Base-by-base conservation (phyloP, 37 sponge, comb jelly and placozoan species). In the Chondrilla cf. caribensis region DNA sequence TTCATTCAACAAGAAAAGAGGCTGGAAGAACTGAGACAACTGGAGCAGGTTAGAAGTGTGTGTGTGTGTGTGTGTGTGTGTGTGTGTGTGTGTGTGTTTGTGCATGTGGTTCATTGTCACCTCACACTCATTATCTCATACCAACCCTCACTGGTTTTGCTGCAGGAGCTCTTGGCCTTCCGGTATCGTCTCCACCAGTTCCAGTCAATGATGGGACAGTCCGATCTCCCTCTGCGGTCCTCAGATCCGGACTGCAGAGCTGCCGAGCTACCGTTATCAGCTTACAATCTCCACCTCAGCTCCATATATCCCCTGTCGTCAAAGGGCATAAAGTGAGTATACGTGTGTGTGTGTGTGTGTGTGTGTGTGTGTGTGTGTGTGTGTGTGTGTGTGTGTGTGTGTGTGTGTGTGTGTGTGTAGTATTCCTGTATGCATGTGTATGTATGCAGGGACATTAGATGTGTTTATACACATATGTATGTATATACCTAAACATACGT, bases 1-100 rank as follows among this genome's bases (percentile, higher is more conserved):
- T 81, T 93, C 35, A 80, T 89, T 18, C 72, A 89, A 51, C 94
- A 93, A 84, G 94, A 89, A 39, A 55, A 82, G 11, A 39, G 87
- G 29, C 65, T 82, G 41, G 68, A 58, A 62, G 26, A 73, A 37
- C 42, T 93, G 41, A 76, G 60, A 6, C 57, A 70, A 29, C 82
- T 93, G 38, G 60, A 78, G 57, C 65, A 89, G 32, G 79, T 68
- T 31, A 68, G 70, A n/a, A n/a, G n/a, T n/a, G 29, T 47, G 68
- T 4, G 29, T 26, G 68, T 33, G 29, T 33, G 32, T 62, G 64
- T 33, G 68, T 8, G 68, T 67, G 68, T 4, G 32, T 26, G 32
- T 26, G n/a, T 33, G 32, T 8, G 51, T 47, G 11, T n/a, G n/a
- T n/a, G n/a, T n/a, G n/a, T n/a, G n/a, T n/a, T n/a, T n/a, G n/a